A percentile compares a stretch with the other conserved stretches of the same genome.
phyloP scores from a whole-genome alignment of 2,888 invertebrate species.

The Scaptomyza tumidula region DNA sequence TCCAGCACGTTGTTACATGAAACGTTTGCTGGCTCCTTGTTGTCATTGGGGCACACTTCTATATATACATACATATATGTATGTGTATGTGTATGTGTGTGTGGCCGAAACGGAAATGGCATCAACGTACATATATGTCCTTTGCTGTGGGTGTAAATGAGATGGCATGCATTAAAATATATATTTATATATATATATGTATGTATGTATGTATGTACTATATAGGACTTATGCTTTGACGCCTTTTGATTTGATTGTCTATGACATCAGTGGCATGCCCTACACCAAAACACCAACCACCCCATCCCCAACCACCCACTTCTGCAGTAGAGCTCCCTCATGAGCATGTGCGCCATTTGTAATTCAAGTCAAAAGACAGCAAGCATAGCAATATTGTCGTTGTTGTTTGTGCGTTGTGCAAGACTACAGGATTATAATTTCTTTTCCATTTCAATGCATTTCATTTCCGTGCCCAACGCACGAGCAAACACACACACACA shows the following conservation, averaged over 20 bases:
- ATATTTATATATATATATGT: neutral
- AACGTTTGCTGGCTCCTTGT: conserved; percentile 52
- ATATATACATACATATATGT: neutral
- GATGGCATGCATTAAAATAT: conserved; percentile 57
- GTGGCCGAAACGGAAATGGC: conserved; percentile 37
- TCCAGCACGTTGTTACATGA: conserved; percentile 70
- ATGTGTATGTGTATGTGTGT: neutral
- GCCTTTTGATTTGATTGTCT: conserved; percentile 80
- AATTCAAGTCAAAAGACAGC: conserved; percentile 72
- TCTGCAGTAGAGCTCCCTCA: conserved; percentile 12
- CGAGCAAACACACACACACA: conserved; percentile 35
- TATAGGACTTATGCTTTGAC: conserved; percentile 69
- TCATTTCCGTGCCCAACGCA: conserved; percentile 68
- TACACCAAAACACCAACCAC: neutral
- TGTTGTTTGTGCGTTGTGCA: conserved; percentile 34
- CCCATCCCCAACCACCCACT: neutral
- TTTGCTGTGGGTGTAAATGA: conserved; percentile 36
- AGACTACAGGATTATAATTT: conserved; percentile 74
- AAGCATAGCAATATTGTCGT: conserved; percentile 22
- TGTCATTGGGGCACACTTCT: conserved; percentile 24
- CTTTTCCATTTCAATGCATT: conserved; percentile 79
- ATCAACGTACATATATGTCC: conserved; percentile 5
- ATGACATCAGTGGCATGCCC: conserved; percentile 59
- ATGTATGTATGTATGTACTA: neutral
- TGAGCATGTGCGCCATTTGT: conserved; percentile 66